Evolutionary conservation across 2,888 invertebrate species (phyloP).

Genomic region (Hyles lineata): DNA sequence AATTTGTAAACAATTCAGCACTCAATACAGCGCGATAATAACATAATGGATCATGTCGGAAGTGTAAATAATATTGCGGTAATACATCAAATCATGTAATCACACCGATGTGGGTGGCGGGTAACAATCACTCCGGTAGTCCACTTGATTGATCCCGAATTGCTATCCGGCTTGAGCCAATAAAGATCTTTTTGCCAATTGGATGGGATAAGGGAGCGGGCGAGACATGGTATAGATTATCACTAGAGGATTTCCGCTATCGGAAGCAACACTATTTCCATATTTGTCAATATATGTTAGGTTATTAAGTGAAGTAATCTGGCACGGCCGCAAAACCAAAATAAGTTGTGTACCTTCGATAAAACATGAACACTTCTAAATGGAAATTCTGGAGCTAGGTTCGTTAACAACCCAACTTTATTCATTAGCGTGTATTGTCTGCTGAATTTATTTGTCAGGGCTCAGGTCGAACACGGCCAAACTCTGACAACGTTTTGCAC

Average conservation of each 20-base stretch:
- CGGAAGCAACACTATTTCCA: constrained; percentile 29
- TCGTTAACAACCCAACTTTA: constrained; percentile 82
- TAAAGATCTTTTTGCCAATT: constrained; percentile 76
- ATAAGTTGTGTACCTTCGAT: constrained; percentile 65
- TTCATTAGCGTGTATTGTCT: constrained; percentile 83
- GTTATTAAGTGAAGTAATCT: constrained; percentile 21
- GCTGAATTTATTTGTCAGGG: constrained; percentile 77
- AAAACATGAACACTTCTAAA: constrained; percentile 74
- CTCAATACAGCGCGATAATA: not conserved
- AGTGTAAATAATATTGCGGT: constrained; percentile 15
- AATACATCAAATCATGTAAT: constrained; percentile 51
- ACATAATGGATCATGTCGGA: not conserved
- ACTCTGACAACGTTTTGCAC: constrained; percentile 64
- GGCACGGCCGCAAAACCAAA: constrained; percentile 48
- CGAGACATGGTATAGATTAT: constrained; percentile 61
- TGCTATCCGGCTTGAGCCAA: constrained; percentile 69
- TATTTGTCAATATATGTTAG: not conserved
- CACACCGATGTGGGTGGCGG: constrained; percentile 51
- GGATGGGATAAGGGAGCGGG: constrained; percentile 62
- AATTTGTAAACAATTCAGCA: not conserved
- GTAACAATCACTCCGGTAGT: constrained; percentile 66
- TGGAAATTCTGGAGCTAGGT: constrained; percentile 75
- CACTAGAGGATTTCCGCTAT: constrained; percentile 53
- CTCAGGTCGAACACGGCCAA: constrained; percentile 71
- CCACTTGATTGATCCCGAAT: constrained; percentile 69